Percentiles rank a stretch among this genome's conserved stretches.
Evolutionary conservation across 2,888 invertebrate species (phyloP).

Genomic region (Octodonta nipae): DNA sequence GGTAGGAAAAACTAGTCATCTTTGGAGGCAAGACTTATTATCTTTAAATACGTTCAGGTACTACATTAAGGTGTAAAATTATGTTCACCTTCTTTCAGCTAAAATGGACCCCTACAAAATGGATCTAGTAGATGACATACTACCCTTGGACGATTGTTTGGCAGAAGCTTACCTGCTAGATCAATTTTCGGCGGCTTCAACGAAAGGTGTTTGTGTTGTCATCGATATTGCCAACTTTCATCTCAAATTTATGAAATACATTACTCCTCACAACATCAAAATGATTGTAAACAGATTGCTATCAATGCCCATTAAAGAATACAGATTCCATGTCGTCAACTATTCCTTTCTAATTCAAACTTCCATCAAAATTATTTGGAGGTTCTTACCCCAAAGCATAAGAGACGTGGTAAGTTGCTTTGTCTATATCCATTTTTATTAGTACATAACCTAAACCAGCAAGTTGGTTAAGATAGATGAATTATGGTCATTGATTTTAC

Average conservation of each 20-base stretch:
- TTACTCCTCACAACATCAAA: constrained; percentile 26
- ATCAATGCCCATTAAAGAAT: constrained; percentile 25
- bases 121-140: constrained; percentile 22
- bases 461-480: too few relatives aligned
- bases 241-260: constrained; percentile 26
- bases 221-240: constrained; percentile 28
- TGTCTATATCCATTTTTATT: too few relatives aligned
- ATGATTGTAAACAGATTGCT: constrained; percentile 20
- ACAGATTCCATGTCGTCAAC: constrained; percentile 28
- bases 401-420: constrained; percentile 21
- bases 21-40: too few relatives aligned
- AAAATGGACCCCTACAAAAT: constrained; percentile 22
- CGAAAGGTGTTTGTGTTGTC: constrained; percentile 29
- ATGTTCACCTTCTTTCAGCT: constrained; percentile 14
- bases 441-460: too few relatives aligned
- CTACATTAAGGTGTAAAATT: neutral
- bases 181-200: neutral
- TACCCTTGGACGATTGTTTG: constrained; percentile 31
- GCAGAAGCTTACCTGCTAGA: constrained; percentile 27
- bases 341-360: constrained; percentile 23
- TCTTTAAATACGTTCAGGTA: neutral
- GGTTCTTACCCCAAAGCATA: constrained; percentile 25
- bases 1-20: too few relatives aligned
- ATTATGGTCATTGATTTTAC: too few relatives aligned
- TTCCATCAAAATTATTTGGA: constrained; percentile 27